Evolutionary conservation across 2,888 invertebrate species (phyloP).

Genomic region (Phasia obesa): DNA sequence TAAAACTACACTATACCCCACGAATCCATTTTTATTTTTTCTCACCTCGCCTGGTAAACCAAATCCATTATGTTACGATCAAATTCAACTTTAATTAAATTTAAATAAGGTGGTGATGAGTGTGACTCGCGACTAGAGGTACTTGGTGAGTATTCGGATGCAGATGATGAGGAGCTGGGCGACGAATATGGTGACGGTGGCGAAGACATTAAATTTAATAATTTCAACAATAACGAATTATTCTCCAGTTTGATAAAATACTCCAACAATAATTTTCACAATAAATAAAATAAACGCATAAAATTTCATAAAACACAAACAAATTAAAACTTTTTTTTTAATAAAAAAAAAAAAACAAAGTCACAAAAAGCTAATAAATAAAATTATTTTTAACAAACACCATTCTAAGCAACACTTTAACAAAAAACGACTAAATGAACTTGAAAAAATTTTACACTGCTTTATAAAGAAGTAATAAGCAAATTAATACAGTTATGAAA

Average conservation of each 20-base stretch:
- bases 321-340: background rate
- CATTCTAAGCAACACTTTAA: conserved; percentile 6
- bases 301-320: background rate
- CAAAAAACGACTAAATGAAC: conserved; percentile 2
- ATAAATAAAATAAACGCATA: background rate
- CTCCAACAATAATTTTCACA: conserved; percentile 21
- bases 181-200: conserved; percentile 49
- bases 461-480: background rate
- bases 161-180: conserved; percentile 34
- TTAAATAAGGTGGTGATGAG: conserved; percentile 36
- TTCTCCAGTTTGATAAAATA: conserved; percentile 68
- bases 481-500: conserved; percentile 38
- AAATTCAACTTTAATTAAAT: conserved; percentile 79
- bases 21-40: no score
- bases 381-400: background rate
- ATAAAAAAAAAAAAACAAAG: conserved; percentile 5
- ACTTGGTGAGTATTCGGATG: conserved; percentile 54
- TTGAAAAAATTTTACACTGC: background rate
- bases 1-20: no score
- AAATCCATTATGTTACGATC: conserved; percentile 81
- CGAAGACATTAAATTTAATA: conserved; percentile 69
- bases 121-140: conserved; percentile 55
- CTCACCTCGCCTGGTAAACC: conserved; percentile 78
- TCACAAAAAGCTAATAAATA: conserved; percentile 12
- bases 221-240: conserved; percentile 64